Evolutionary conservation across 2,888 invertebrate species (phyloP).

Genomic region (Tetropium fuscum): DNA sequence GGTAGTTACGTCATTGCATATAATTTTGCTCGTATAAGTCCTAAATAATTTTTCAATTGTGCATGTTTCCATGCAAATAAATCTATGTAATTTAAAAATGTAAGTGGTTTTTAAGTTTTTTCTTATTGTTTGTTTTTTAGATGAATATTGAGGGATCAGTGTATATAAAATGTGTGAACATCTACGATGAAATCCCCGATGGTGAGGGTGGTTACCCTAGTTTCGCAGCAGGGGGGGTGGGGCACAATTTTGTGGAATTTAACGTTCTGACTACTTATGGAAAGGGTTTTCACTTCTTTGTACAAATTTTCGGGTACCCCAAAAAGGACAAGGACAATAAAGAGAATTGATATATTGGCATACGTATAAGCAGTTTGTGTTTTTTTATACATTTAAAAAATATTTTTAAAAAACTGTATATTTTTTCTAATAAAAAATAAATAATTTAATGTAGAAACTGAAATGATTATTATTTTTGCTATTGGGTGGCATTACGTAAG

Average conservation of each 20-base stretch:
- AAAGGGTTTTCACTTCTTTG: slow-evolving; percentile 66
- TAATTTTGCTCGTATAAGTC: too few relatives aligned
- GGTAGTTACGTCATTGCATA: too few relatives aligned
- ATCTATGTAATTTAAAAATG: too few relatives aligned
- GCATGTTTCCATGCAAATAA: background rate
- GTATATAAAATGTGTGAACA: slow-evolving; percentile 64
- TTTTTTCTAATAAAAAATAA: too few relatives aligned
- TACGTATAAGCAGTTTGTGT: background rate
- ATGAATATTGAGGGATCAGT: slow-evolving; percentile 62
- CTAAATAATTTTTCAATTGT: too few relatives aligned
- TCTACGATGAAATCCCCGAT: slow-evolving; percentile 59
- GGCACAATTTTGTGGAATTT: slow-evolving; percentile 63
- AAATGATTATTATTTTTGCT: too few relatives aligned
- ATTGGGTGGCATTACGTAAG: too few relatives aligned
- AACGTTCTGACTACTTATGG: slow-evolving; percentile 64
- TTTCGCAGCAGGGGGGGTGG: slow-evolving; percentile 63
- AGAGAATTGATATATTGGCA: background rate
- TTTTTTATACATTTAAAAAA: background rate
- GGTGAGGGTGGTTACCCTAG: slow-evolving; percentile 57
- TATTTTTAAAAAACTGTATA: background rate
- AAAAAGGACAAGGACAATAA: slow-evolving; percentile 2
- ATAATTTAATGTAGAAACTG: background rate
- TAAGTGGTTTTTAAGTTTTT: too few relatives aligned
- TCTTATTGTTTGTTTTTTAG: slow-evolving; percentile 54
- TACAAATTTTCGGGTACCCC: slow-evolving; percentile 63